phyloP scores from a whole-genome alignment of 2,113 vertebrate species.

The Ciconia stormi region DNA sequence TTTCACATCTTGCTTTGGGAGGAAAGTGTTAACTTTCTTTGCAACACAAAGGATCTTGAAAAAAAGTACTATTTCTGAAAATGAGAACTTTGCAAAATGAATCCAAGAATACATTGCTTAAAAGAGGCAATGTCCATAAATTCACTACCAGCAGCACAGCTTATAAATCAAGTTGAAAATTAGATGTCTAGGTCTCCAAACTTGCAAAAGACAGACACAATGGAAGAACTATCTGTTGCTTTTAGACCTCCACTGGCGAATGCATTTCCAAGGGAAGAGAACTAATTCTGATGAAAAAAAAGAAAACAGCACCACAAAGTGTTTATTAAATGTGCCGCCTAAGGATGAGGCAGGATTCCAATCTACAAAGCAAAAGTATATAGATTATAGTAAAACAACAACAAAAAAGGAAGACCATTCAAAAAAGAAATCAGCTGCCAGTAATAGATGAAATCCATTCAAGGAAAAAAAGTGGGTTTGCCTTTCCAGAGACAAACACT shows the following conservation, averaged over 20 bases:
- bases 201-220: background rate
- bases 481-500: background rate
- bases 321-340: background rate
- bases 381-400: no score
- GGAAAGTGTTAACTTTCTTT: background rate
- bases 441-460: background rate
- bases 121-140: background rate
- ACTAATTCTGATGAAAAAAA: background rate
- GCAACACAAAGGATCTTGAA: background rate
- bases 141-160: background rate
- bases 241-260: background rate
- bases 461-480: background rate
- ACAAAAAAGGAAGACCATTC: background rate
- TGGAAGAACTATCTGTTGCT: background rate
- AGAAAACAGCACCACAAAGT: background rate
- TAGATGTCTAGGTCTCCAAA: background rate
- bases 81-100: background rate
- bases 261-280: background rate
- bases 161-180: slow-evolving; percentile 22
- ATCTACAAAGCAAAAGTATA: background rate
- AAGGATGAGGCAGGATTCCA: background rate
- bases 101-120: background rate
- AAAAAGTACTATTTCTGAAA: background rate
- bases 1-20: background rate
- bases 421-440: background rate